Evolutionary conservation across 2,113 vertebrate species (phyloP).

Genomic region (Ascaphus truei): DNA sequence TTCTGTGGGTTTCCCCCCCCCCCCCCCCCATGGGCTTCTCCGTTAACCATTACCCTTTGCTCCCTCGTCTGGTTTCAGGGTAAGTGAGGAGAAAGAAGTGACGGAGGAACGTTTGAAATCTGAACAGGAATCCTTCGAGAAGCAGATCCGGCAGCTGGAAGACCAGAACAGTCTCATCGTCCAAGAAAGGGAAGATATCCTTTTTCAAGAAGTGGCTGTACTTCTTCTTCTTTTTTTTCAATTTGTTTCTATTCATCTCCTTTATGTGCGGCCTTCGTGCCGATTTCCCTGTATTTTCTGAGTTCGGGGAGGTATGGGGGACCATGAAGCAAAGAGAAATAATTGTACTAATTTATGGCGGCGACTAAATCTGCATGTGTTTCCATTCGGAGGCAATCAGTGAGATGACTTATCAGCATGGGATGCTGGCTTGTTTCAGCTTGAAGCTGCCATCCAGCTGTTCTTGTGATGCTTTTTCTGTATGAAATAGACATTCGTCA

Average conservation of each 20-base stretch:
- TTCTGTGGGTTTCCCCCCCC: too few relatives aligned
- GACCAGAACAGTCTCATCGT: slow-evolving; percentile 85
- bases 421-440: slow-evolving; percentile 52
- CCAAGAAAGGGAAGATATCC: slow-evolving; percentile 94
- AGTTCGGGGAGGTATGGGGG: neutral
- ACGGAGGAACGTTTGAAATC: slow-evolving; percentile 81
- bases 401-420: slow-evolving; percentile 59
- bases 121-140: slow-evolving; percentile 87
- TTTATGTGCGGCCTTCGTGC: neutral
- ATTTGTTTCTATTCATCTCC: neutral
- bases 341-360: slow-evolving; percentile 63
- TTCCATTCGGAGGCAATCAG: slow-evolving; percentile 58
- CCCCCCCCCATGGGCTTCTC: too few relatives aligned
- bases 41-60: too few relatives aligned
- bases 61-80: slow-evolving; percentile 59
- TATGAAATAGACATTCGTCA: slow-evolving; percentile 57
- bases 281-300: neutral
- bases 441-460: slow-evolving; percentile 60
- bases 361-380: slow-evolving; percentile 57
- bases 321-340: slow-evolving; percentile 53
- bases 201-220: slow-evolving; percentile 66
- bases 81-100: slow-evolving; percentile 93
- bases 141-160: slow-evolving; percentile 87
- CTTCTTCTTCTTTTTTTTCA: slow-evolving; percentile 23
- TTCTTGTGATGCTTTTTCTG: slow-evolving; percentile 50